Evolutionary conservation across 1,140 invertebrate species (phyloP), one percentile per base, ranked within the genome.

Genomic region (Pemphigus obesinymphae): DNA sequence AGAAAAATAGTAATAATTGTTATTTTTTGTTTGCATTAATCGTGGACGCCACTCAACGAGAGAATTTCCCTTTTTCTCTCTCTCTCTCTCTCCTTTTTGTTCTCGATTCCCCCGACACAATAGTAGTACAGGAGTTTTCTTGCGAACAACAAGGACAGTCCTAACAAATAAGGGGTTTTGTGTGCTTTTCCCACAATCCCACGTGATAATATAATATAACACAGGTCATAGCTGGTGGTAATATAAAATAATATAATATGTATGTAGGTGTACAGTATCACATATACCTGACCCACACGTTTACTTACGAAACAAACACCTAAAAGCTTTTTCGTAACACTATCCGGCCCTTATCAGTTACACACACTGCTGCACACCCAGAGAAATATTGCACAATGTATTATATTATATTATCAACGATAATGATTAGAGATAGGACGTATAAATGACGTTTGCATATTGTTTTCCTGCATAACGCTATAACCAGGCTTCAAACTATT

Each of bases 321-420:
- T 45, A 70, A 70, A 70, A 70, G 66, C 40, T 70, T 70, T 68
- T 45, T 70, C 66, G 66, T 70, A 70, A 70, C n/a, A 40, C 11
- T n/a, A 68, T n/a, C n/a, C n/a, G n/a, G n/a, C n/a, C n/a, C n/a
- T n/a, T n/a, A n/a, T n/a, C n/a, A n/a, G n/a, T n/a, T n/a, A n/a
- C n/a, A n/a, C n/a, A n/a, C n/a, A n/a, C n/a, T n/a, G n/a, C n/a
- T n/a, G n/a, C n/a, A n/a, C n/a, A n/a, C n/a, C n/a, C n/a, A n/a
- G n/a, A n/a, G n/a, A n/a, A n/a, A n/a, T n/a, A n/a, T n/a, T n/a
- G n/a, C n/a, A n/a, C n/a, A n/a, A n/a, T n/a, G n/a, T n/a, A n/a
- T n/a, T n/a, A n/a, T n/a, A n/a, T n/a, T n/a, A n/a, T n/a, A n/a
- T n/a, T n/a, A n/a, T n/a, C n/a, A n/a, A n/a, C n/a, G n/a, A n/a